Evolutionary conservation across 2,113 vertebrate genomes (phyloP).

Genomic region (Carassius auratus): DNA sequence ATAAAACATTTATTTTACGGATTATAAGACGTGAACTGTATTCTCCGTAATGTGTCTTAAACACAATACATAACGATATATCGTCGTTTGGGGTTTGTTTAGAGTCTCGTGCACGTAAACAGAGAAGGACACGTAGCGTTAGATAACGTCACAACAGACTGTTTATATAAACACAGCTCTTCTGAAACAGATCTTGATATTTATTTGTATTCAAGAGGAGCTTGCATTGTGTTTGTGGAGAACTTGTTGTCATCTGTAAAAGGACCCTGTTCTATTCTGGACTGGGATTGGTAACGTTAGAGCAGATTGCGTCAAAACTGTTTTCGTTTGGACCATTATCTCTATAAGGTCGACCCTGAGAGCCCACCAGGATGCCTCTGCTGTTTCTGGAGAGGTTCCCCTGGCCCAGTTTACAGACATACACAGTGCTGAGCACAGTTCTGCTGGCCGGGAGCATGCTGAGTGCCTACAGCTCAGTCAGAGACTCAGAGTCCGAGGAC

Average conservation of each 20-base stretch:
- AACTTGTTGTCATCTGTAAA: neutral
- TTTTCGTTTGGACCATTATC: too few species aligned
- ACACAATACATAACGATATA: neutral
- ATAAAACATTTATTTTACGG: neutral
- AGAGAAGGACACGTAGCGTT: neutral
- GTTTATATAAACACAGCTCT: neutral
- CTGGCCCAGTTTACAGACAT: conserved; percentile 93
- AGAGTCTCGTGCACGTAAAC: neutral
- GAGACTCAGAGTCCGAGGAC: conserved; percentile 67
- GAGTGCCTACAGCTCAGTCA: conserved; percentile 84
- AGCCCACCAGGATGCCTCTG: conserved; percentile 81
- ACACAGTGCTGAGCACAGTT: conserved; percentile 86
- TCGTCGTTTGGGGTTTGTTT: neutral
- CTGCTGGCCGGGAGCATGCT: conserved; percentile 83
- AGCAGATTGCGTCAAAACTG: too few species aligned
- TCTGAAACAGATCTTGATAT: neutral
- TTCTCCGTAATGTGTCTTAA: neutral
- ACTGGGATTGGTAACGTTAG: neutral
- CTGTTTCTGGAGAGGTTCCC: conserved; percentile 94
- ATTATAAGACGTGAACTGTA: neutral
- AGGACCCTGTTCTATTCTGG: neutral
- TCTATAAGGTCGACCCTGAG: neutral
- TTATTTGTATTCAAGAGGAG: neutral
- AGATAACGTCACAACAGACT: too few species aligned
- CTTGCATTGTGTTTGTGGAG: neutral